Percentiles rank a stretch among this genome's conserved stretches.
These are phyloP conservation scores for Ectropis grisescens DNA, from an alignment of 1,140 invertebrate genomes.

Conservation along the genomic window DNA sequence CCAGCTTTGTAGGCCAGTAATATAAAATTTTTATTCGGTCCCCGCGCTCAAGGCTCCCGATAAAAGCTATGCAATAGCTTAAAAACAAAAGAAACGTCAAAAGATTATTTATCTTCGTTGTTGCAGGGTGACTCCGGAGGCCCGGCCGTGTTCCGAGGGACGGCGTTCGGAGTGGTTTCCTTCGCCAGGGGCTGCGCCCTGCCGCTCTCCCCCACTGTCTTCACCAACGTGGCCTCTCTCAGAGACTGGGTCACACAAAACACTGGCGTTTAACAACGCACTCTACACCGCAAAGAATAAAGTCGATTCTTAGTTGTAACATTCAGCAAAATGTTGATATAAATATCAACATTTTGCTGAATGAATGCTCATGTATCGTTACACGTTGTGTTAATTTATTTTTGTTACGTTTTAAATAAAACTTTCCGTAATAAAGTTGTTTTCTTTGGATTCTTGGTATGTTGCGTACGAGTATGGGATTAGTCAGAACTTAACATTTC, in stretches of 20 bases:
- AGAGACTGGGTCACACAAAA: slow-evolving; percentile 55
- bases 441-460: slow-evolving; percentile 10
- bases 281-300: neutral
- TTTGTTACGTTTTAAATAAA: slow-evolving; percentile 24
- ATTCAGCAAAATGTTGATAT: too few relatives aligned
- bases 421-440: slow-evolving; percentile 16
- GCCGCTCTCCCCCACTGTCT: slow-evolving; percentile 57
- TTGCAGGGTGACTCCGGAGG: slow-evolving; percentile 61
- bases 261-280: slow-evolving; percentile 50
- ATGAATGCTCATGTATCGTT: too few relatives aligned
- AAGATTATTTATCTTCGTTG: too few relatives aligned
- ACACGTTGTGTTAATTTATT: slow-evolving; percentile 23
- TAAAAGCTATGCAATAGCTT: too few relatives aligned
- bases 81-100: too few relatives aligned
- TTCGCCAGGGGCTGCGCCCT: slow-evolving; percentile 57
- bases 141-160: slow-evolving; percentile 51
- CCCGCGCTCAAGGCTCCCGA: too few relatives aligned
- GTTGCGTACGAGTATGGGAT: too few relatives aligned
- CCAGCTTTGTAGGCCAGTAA: too few relatives aligned
- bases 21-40: too few relatives aligned
- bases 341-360: too few relatives aligned
- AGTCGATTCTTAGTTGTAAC: too few relatives aligned
- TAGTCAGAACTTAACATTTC: too few relatives aligned
- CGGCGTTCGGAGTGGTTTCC: slow-evolving; percentile 55
- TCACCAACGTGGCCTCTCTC: slow-evolving; percentile 52